A percentile compares a stretch with the other conserved stretches of the same genome.
These are phyloP conservation scores for Alaudala cheleensis DNA, from an alignment of 2,113 vertebrate species.

Conservation along the genomic window DNA sequence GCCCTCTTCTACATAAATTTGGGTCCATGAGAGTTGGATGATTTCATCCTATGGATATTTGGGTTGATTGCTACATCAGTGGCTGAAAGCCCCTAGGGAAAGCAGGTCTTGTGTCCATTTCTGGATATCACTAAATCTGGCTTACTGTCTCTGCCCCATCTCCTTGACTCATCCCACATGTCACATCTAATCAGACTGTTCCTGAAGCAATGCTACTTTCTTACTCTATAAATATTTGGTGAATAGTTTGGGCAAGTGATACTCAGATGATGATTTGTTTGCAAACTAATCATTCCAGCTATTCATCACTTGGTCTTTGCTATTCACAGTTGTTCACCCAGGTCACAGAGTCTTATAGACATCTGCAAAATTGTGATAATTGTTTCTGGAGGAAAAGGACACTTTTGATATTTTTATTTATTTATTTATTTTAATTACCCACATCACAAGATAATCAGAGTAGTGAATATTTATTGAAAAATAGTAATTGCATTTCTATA, in stretches of 20 bases:
- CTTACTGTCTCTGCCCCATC: neutral
- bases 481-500: neutral
- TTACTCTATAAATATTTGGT: constrained; percentile 50
- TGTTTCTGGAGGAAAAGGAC: neutral
- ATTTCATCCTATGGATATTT: neutral
- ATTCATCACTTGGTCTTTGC: constrained; percentile 9
- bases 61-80: neutral
- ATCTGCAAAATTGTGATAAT: neutral
- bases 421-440: neutral
- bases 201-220: constrained; percentile 11
- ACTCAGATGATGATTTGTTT: constrained; percentile 44
- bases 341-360: neutral
- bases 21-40: neutral
- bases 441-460: neutral
- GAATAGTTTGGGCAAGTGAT: constrained; percentile 45
- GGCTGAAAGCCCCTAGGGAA: neutral
- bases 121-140: neutral
- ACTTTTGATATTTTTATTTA: neutral
- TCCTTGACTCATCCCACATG: neutral
- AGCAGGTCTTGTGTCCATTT: neutral
- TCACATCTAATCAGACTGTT: neutral
- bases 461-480: neutral
- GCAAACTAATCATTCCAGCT: constrained; percentile 44
- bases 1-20: neutral
- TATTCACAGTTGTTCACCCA: constrained; percentile 2